Evolutionary conservation across 1,140 invertebrate species (phyloP), one percentile per base, ranked within the genome.

Genomic region (Tribolium castaneum): DNA sequence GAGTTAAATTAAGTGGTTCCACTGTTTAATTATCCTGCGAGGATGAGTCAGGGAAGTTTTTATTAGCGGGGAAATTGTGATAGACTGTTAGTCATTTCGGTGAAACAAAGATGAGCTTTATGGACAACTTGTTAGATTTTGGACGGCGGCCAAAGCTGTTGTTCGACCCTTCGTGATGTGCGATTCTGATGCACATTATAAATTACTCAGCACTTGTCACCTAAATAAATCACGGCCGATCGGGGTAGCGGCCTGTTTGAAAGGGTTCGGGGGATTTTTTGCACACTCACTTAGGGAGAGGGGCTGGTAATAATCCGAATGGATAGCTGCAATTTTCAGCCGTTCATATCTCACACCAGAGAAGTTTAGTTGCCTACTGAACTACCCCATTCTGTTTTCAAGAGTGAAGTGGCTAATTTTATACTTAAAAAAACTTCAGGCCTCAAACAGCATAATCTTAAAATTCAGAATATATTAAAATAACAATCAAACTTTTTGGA

Each of bases 51-150:
- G 30, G 59, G n/a, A 59, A 59, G 25, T 66, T 66, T 35, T 35
- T 34, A 66, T 35, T 19, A 59, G 19, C 6, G n/a, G 54, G 54
- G 19, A 59, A 59, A 59, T 59, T 59, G 2, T 59, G 19, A 25
- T 22, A n/a, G 7, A 19, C 54, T 22, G 14, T 66, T 66, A 66
- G 59, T 66, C 59, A 66, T 35, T 35, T 35, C 30, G 14, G 10
- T 22, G 30, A 66, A 30, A 66, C 59, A 66, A 66, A 66, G 59
- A 66, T 35, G 59, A 66, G 59, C 13, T 66, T 66, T 66, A 66
- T 66, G 10, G 59, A 34, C 59, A 35, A 66, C 59, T 66, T 66
- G 59, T 66, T 66, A 66, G 59, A 66, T 66, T 35, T 45, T 66
- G 59, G 59, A 12, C 59, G 7, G 10, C 9, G n/a, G 39, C 59